These are phyloP conservation scores for Andrena trimmerana DNA, from an alignment of 2,888 invertebrate species.

Conservation along the genomic window DNA sequence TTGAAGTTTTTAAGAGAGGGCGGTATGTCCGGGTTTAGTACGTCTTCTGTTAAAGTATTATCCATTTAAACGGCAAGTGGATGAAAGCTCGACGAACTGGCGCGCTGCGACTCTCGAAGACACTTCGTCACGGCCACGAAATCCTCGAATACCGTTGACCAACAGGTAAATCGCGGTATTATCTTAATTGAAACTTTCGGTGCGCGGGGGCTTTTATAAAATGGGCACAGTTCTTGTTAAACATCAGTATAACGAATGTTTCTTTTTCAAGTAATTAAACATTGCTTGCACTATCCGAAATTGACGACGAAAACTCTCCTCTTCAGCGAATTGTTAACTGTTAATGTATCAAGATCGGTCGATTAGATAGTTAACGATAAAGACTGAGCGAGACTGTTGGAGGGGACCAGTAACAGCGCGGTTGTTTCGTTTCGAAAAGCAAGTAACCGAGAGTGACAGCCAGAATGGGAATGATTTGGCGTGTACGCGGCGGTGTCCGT, in stretches of 20 bases:
- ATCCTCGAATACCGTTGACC: conserved; percentile 25
- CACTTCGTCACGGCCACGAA: conserved; percentile 25
- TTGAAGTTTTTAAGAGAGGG: background rate
- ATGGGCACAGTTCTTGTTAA: background rate
- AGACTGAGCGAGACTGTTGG: background rate
- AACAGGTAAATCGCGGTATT: conserved; percentile 40
- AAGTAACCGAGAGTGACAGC: conserved; percentile 28
- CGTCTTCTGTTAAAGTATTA: conserved; percentile 50
- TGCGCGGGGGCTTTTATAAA: no score
- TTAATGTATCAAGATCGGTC: background rate
- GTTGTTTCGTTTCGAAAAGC: conserved; percentile 7
- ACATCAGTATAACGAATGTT: no score
- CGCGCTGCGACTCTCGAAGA: conserved; percentile 19
- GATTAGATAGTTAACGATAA: conserved; percentile 44
- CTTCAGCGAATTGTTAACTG: no score
- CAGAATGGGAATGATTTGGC: conserved; percentile 30
- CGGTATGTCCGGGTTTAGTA: background rate
- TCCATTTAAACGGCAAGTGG: conserved; percentile 41
- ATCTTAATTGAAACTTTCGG: background rate
- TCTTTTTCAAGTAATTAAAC: background rate
- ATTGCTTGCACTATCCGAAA: background rate
- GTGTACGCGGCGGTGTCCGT: conserved; percentile 13
- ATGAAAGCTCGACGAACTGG: conserved; percentile 39
- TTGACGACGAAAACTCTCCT: no score
- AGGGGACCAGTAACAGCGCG: background rate